Base-by-base conservation (phyloP, 2,113 vertebrate species). In the Neogale vison region DNA sequence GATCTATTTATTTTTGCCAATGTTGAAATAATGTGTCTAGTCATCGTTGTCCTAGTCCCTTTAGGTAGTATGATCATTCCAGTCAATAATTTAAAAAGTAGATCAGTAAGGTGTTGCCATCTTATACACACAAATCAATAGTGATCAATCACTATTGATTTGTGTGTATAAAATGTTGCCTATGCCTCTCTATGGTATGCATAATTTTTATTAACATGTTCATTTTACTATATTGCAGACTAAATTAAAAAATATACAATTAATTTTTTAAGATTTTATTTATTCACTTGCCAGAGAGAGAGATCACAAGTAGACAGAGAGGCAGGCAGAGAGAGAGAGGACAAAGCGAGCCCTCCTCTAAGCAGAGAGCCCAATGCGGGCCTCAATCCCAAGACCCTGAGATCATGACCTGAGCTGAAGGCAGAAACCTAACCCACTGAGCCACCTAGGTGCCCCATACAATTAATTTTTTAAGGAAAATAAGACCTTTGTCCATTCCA, bases 61-160 rank as follows among this genome's bases (percentile, higher is more conserved):
- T 52, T 90, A 55, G 77, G 74, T 31, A 90, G n/a, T 63, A 96
- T 72, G 63, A 86, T 92, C 63, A 65, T 21, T 71, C 23, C 29
- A 74, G 42, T 45, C 71, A 98, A 96, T 14, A 96, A 82, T 93
- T 57, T 50, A 87, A 92, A 39, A 76, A 13, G 26, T 17, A 57
- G 93, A 74, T 87, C 50, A 39, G 20, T 72, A 92, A 14, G 0
- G 1, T n/a, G 31, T 47, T 13, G 3, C 36, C 36, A 72, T 10
- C 69, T 72, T 72, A 72, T 39, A 39, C 23, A 50, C n/a, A 86
- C 13, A 31, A 90, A 85, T 55, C 52, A 55, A 55, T 55, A 55
- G 17, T 55, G 52, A 17, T 52, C 50, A 52, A 18, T 55, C 11
- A n/a, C 71, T 9, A 74, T 61, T 96, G 55, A 88, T 74, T 39